Percentiles rank a stretch among this genome's conserved stretches.
Conservation (phyloP, 2,797 vertebrate genomes). For the Brachyalestes nurse region DNA sequence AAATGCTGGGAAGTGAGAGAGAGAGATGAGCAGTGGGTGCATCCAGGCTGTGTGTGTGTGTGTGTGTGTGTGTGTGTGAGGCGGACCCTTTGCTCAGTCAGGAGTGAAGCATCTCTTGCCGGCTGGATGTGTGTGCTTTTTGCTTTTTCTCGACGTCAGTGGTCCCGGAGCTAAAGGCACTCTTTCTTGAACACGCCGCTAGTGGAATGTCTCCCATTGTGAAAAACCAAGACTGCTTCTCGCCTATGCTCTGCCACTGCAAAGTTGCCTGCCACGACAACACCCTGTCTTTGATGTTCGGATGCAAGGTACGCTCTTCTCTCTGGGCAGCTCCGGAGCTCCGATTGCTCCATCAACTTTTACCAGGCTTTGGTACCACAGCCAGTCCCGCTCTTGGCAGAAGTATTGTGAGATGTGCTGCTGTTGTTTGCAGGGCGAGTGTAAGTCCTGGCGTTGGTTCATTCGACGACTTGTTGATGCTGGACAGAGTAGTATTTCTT, state of each 20-base stretch:
- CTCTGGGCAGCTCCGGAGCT: neutral
- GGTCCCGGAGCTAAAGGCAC: conserved; percentile 74
- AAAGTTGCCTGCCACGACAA: conserved; percentile 96
- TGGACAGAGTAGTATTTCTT: neutral
- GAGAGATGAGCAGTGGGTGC: conserved; percentile 25
- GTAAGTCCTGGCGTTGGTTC: neutral
- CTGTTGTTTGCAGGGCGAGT: neutral
- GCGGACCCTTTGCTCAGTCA: conserved; percentile 48
- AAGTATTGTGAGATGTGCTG: neutral
- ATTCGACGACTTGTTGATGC: neutral
- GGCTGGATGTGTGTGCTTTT: conserved; percentile 70
- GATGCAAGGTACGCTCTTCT: conserved; percentile 91
- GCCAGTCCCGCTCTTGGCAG: neutral
- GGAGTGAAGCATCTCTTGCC: conserved; percentile 64
- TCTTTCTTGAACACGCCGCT: conserved; percentile 52
- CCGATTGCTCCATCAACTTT: neutral
- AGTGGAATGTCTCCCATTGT: conserved; percentile 91
- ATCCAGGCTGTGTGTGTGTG: conserved; percentile 19
- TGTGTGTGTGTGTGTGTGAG: conserved; percentile 41
- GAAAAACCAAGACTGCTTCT: conserved; percentile 85
- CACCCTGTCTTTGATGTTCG: conserved; percentile 95
- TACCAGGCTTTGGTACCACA: neutral
- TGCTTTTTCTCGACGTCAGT: conserved; percentile 70
- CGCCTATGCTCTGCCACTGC: conserved; percentile 95
- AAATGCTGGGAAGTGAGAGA: neutral